These are phyloP conservation scores for Drosophila suboccidentalis DNA, from an alignment of 2,888 invertebrate species.

Conservation along the genomic window DNA sequence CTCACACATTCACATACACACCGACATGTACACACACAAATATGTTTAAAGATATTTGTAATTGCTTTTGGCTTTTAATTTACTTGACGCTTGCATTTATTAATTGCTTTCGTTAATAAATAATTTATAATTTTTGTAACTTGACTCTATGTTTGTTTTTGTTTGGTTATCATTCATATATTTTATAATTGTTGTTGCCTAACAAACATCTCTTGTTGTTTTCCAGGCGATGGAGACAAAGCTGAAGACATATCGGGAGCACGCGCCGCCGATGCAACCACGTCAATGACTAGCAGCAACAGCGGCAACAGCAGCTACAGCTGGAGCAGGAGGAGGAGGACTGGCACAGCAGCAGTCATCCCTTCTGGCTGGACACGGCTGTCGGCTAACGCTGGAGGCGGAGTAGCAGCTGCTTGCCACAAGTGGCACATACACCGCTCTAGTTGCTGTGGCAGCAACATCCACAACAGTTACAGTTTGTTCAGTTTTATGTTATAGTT, in stretches of 20 bases:
- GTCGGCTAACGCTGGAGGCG: constrained; percentile 38
- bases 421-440: constrained; percentile 19
- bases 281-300: constrained; percentile 83
- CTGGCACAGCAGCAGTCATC: constrained; percentile 22
- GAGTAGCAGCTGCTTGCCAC: constrained; percentile 38
- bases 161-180: not conserved
- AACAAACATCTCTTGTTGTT: constrained; percentile 14
- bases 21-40: constrained; percentile 21
- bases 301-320: not conserved
- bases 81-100: constrained; percentile 66
- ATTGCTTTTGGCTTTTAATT: constrained; percentile 37
- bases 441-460: constrained; percentile 31
- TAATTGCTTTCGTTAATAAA: constrained; percentile 71
- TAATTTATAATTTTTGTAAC: constrained; percentile 51
- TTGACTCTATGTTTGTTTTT: constrained; percentile 40
- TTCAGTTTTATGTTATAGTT: constrained; percentile 59
- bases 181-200: constrained; percentile 1
- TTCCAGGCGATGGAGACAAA: constrained; percentile 85
- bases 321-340: not conserved
- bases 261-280: constrained; percentile 83
- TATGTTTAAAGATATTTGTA: constrained; percentile 33
- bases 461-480: constrained; percentile 39
- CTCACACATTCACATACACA: not conserved
- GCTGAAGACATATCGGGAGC: constrained; percentile 85
- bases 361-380: constrained; percentile 29